Percentiles rank a stretch among this genome's conserved stretches.
Conservation (phyloP, 2,888 invertebrate genomes). For the Rhorus exstirpatorius region DNA sequence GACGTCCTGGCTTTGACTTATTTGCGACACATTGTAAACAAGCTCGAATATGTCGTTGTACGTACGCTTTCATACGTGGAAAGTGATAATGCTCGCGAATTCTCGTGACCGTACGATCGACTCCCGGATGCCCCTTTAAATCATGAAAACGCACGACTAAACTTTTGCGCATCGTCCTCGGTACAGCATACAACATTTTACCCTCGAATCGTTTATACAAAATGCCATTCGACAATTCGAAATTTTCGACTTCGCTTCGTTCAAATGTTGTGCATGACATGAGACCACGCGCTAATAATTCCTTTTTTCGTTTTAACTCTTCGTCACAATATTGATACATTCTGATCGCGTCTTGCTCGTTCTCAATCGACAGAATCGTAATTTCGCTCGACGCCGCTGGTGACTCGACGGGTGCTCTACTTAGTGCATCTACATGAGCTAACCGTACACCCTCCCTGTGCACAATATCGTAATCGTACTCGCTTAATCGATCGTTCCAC, state of each 20-base stretch:
- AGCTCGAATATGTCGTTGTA: not conserved
- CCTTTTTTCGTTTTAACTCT: not conserved
- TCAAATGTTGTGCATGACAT: no score
- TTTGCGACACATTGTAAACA: slow-evolving; percentile 12
- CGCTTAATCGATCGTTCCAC: no score
- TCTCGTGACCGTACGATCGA: not conserved
- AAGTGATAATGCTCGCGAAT: slow-evolving; percentile 22
- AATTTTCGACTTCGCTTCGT: not conserved
- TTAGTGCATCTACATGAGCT: not conserved
- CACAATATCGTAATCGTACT: no score
- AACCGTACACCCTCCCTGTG: no score
- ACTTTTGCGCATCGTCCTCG: slow-evolving; percentile 13
- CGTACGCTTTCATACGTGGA: slow-evolving; percentile 23
- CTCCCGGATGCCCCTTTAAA: slow-evolving; percentile 1
- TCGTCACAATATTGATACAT: slow-evolving; percentile 8
- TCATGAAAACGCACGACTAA: slow-evolving; percentile 13
- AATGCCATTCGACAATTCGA: not conserved
- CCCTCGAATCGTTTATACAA: not conserved
- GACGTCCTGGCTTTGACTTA: not conserved
- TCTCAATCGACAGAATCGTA: not conserved
- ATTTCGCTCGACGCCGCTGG: no score
- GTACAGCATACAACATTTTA: slow-evolving; percentile 9
- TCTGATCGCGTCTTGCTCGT: slow-evolving; percentile 1
- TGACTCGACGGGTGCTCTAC: not conserved
- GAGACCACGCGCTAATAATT: no score